These are phyloP conservation scores for Drosophila obscura DNA, from an alignment of 1,140 invertebrate genomes.

Conservation along the genomic window DNA sequence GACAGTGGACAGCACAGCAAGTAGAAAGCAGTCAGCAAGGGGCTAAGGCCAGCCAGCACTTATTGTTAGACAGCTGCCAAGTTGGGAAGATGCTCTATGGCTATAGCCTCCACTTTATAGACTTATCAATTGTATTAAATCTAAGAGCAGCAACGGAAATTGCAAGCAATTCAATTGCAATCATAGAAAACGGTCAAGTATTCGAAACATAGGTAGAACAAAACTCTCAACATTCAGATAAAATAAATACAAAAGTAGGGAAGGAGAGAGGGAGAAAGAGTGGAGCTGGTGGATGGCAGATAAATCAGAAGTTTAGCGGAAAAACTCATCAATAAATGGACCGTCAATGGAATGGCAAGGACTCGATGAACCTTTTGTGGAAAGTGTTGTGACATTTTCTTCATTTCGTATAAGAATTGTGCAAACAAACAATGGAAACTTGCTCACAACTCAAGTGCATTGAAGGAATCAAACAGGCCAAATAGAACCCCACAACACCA, in stretches of 20 bases:
- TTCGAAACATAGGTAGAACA: constrained; percentile 20
- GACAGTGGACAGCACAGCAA: neutral
- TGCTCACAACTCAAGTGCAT: constrained; percentile 1
- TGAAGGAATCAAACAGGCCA: constrained; percentile 1
- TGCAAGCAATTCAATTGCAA: constrained; percentile 76
- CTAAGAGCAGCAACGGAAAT: constrained; percentile 65
- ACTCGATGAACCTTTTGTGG: constrained; percentile 4
- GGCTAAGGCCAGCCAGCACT: constrained; percentile 47
- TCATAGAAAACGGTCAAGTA: constrained; percentile 51
- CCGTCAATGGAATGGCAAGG: constrained; percentile 35
- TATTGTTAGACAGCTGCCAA: constrained; percentile 53
- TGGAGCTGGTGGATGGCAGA: constrained; percentile 21
- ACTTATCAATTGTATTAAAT: constrained; percentile 75
- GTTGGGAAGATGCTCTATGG: constrained; percentile 46
- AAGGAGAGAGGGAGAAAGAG: neutral
- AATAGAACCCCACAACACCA: neutral
- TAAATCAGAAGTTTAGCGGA: constrained; percentile 45
- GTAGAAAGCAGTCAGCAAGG: constrained; percentile 19
- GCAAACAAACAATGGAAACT: constrained; percentile 17
- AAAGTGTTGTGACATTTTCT: constrained; percentile 32
- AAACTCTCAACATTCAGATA: neutral
- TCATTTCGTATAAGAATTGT: constrained; percentile 26
- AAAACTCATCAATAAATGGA: constrained; percentile 53
- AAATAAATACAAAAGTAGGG: constrained; percentile 23
- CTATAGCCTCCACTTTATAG: constrained; percentile 7